Percentiles rank a stretch among this genome's conserved stretches.
Evolutionary conservation across 2,797 vertebrate species (phyloP).

Genomic region (Halcyon badia): DNA sequence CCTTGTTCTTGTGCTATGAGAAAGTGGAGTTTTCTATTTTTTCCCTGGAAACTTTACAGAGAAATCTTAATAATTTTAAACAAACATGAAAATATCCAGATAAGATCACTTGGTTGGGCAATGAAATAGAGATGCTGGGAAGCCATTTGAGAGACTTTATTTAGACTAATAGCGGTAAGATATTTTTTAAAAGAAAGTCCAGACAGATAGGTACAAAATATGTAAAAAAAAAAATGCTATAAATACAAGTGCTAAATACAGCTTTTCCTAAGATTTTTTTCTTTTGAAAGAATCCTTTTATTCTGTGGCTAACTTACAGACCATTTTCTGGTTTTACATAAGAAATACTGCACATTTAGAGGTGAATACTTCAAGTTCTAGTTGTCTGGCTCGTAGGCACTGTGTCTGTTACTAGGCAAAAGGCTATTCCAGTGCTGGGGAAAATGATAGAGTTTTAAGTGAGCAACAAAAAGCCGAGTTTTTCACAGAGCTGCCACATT

Average conservation of each 20-base stretch:
- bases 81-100: constrained; percentile 41
- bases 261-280: not conserved
- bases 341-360: not conserved
- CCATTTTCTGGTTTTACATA: not conserved
- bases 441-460: not conserved
- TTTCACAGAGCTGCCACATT: constrained; percentile 37
- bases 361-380: not conserved
- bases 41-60: constrained; percentile 23
- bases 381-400: not conserved
- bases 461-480: constrained; percentile 28
- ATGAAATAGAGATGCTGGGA: constrained; percentile 26
- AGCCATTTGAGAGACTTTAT: constrained; percentile 17
- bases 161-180: constrained; percentile 40
- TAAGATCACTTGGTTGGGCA: not conserved
- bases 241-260: constrained; percentile 10
- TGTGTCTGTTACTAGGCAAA: not conserved
- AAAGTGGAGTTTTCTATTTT: constrained; percentile 6
- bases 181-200: not conserved
- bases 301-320: not conserved
- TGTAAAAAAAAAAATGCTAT: constrained; percentile 17
- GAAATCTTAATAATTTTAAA: constrained; percentile 46
- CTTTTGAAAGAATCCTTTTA: not conserved
- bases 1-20: not conserved
- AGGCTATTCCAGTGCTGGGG: not conserved
- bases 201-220: constrained; percentile 53